phyloP scores from a whole-genome alignment of 2,113 vertebrate species.

The Holacanthus passer region DNA sequence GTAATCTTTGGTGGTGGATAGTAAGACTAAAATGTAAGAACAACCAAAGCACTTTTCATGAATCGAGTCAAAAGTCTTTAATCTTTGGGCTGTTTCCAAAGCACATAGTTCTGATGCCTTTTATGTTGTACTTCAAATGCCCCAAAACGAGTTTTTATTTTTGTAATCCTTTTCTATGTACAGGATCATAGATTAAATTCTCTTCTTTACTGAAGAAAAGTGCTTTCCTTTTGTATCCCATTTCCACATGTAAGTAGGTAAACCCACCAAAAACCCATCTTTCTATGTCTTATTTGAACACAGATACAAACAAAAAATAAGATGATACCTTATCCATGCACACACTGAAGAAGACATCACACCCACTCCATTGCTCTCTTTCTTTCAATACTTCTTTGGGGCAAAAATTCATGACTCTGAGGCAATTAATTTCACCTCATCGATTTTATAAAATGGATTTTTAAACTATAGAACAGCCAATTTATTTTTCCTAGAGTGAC shows the following conservation, averaged over 20 bases:
- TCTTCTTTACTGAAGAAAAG: slow-evolving; percentile 16
- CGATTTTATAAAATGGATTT: neutral
- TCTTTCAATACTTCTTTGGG: neutral
- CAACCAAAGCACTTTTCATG: slow-evolving; percentile 26
- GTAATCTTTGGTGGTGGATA: slow-evolving; percentile 20
- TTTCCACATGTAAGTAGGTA: neutral
- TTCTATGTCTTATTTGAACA: neutral
- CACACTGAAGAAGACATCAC: neutral
- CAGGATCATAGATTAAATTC: slow-evolving; percentile 34
- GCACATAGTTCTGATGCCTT: slow-evolving; percentile 49
- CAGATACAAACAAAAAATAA: neutral
- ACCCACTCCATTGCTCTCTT: neutral
- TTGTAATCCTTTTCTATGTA: slow-evolving; percentile 25
- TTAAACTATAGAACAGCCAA: neutral
- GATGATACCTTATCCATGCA: neutral
- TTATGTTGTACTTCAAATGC: slow-evolving; percentile 45
- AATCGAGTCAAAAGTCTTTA: slow-evolving; percentile 48
- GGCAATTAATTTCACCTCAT: neutral
- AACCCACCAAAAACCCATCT: neutral
- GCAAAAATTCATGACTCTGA: neutral
- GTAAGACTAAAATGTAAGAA: slow-evolving; percentile 42
- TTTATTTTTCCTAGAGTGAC: neutral
- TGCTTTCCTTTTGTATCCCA: neutral
- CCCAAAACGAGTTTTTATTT: slow-evolving; percentile 35
- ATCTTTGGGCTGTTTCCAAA: slow-evolving; percentile 53